Base-by-base conservation (phyloP, 2,797 vertebrate species). In the Echiichthys vipera region DNA sequence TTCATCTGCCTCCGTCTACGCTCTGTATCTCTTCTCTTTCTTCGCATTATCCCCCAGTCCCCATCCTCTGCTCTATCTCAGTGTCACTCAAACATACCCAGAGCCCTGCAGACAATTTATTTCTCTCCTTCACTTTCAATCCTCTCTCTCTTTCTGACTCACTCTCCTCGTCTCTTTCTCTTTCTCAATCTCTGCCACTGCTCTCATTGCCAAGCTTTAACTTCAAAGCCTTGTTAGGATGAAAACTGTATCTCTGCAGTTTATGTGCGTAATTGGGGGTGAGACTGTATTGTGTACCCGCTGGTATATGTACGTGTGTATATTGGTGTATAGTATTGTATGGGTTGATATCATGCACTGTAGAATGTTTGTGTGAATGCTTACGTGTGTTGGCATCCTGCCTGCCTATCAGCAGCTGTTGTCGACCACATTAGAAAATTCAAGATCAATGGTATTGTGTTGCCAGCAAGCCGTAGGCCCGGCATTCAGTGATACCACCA, bases 31-130 rank as follows among this genome's bases (percentile, higher is more conserved):
- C 65, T 7, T 2, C 57, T 61, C 29, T 71, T 61, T 83, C 80
- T 82, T 25, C 76, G 54, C 40, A 40, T 43, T 34, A n/a, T n/a
- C n/a, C n/a, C 65, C 61, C 54, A 32, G 34, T 50, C 62, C 34
- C 59, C 20, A 14, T 66, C 59, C 37, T 55, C 24, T 54, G 63
- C 78, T 74, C 74, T 45, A 27, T 83, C 57, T 65, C 57, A 27
- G 64, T 53, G 49, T 68, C 67, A 73, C 61, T 81, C 58, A 71
- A 71, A 77, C 50, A 29, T 65, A 80, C 54, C 34, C 71, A 63
- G 53, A 88, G 81, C 78, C 87, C 83, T 79, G 78, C 67, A 77
- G 89, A 90, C 71, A 85, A 78, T 80, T 80, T 76, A 61, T 75
- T 51, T 81, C 68, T 57, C 66, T 61, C 59, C 64, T 74, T 76